Evolutionary conservation across 2,888 invertebrate species (phyloP).

Genomic region (Lottia scabra): DNA sequence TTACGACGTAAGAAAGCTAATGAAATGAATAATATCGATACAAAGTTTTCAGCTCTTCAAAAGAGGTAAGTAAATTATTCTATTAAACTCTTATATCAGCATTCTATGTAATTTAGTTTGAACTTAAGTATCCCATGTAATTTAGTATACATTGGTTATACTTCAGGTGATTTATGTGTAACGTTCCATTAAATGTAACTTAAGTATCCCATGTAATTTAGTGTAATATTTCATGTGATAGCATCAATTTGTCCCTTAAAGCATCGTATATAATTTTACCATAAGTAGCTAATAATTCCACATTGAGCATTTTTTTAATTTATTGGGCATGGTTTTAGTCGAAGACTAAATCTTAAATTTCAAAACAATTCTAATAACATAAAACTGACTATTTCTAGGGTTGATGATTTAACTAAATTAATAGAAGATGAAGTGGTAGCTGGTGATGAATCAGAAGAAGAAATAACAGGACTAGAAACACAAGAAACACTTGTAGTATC

Average conservation of each 20-base stretch:
- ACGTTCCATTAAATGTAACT: too few relatives aligned
- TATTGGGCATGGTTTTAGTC: too few relatives aligned
- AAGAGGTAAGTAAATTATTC: slow-evolving; percentile 40
- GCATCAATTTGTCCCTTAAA: too few relatives aligned
- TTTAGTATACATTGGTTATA: too few relatives aligned
- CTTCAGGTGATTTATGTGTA: too few relatives aligned
- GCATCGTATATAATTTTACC: too few relatives aligned
- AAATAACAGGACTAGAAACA: slow-evolving; percentile 16
- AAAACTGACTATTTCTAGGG: slow-evolving; percentile 36
- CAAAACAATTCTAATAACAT: too few relatives aligned
- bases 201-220: background rate
- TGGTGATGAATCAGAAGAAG: slow-evolving; percentile 48
- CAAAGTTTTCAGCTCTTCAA: slow-evolving; percentile 47
- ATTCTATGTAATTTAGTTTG: too few relatives aligned
- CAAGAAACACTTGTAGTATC: background rate
- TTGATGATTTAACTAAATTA: slow-evolving; percentile 57
- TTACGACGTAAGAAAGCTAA: slow-evolving; percentile 43
- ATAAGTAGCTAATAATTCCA: too few relatives aligned
- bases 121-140: background rate
- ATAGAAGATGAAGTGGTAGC: slow-evolving; percentile 56
- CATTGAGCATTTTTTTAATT: too few relatives aligned
- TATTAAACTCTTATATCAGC: background rate
- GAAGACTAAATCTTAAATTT: too few relatives aligned
- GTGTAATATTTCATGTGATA: too few relatives aligned
- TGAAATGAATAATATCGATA: slow-evolving; percentile 45